Percentiles rank a stretch among this genome's conserved stretches.
phyloP scores from a whole-genome alignment of 1,140 invertebrate genomes.

The Trichogramma pretiosum region DNA sequence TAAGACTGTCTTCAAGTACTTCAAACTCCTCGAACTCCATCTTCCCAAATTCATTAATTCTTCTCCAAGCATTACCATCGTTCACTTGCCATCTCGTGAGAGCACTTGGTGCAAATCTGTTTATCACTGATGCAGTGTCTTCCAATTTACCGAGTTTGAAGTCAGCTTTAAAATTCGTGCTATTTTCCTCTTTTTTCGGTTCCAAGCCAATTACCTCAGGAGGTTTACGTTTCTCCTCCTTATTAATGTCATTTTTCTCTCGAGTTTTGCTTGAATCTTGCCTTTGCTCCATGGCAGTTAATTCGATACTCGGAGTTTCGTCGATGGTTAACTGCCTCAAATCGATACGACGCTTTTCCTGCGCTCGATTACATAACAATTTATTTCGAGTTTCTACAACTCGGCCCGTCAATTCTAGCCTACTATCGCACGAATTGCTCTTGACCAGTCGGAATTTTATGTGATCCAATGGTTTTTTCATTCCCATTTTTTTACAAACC shows the following conservation, averaged over 20 bases:
- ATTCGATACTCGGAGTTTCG: constrained; percentile 38
- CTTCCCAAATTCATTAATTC: constrained; percentile 54
- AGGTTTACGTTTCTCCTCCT: constrained; percentile 33
- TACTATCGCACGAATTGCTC: constrained; percentile 75
- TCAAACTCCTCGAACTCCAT: constrained; percentile 79
- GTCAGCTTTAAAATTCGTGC: constrained; percentile 27
- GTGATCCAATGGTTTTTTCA: constrained; percentile 43
- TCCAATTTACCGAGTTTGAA: constrained; percentile 35
- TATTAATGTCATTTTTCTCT: constrained; percentile 8
- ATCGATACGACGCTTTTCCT: constrained; percentile 20
- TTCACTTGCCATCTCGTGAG: constrained; percentile 41
- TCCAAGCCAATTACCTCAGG: constrained; percentile 37
- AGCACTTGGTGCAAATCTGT: constrained; percentile 31
- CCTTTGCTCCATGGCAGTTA: constrained; percentile 24
- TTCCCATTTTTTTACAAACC: constrained; percentile 53
- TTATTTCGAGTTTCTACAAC: constrained; percentile 30
- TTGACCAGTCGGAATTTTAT: constrained; percentile 71
- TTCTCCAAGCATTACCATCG: constrained; percentile 33
- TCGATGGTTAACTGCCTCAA: constrained; percentile 33
- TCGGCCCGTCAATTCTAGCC: constrained; percentile 64
- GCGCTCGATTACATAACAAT: constrained; percentile 16
- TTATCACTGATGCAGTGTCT: constrained; percentile 23
- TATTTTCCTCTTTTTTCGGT: constrained; percentile 41
- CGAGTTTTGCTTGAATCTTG: constrained; percentile 22
- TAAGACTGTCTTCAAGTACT: constrained; percentile 57